Evolutionary conservation across 2,888 invertebrate species (phyloP), one percentile per base, ranked within the genome.

Genomic region (Epistrophella euchroma): DNA sequence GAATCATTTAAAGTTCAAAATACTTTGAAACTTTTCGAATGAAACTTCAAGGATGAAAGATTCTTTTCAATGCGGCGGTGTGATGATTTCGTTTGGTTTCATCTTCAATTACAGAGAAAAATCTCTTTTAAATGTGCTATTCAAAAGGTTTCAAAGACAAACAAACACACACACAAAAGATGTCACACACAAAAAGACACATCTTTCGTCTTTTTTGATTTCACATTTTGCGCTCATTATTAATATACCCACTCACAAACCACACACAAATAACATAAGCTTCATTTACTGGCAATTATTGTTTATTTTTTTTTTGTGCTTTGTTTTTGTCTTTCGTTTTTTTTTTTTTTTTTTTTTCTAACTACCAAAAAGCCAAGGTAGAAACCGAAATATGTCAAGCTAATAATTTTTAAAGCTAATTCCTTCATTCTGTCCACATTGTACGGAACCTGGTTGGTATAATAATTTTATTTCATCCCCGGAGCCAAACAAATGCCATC

Each of bases 321-420:
- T n/a, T n/a, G n/a, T n/a, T n/a, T n/a, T n/a, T 60, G 13, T 40
- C 17, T 11, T 56, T 13, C 1, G 22, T 58, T 45, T 4, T 13
- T 15, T 10, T 56, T 15, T 28, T 13, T 55, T n/a, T 32, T 45
- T 17, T 3, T 17, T 2, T 3, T 10, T 19, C 0, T 2, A n/a
- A n/a, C 17, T 32, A 56, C 32, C n/a, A 4, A 15, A 25, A 25
- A 17, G 15, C n/a, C 37, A 58, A 60, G 60, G 60, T 60, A 60
- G 15, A 40, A 28, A 9, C 25, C 3, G 17, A 17, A 32, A 32
- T 56, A 56, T 56, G 17, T 11, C 25, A 64, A 2, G 45, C 64
- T 28, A 64, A 64, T 64, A 64, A 45, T 32, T 64, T 32, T 28
- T 10, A 45, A 64, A 64, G 64, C 45, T 45, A 64, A 64, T 45